Evolutionary conservation across 2,888 invertebrate species (phyloP).

Genomic region (Colostygia pectinataria): DNA sequence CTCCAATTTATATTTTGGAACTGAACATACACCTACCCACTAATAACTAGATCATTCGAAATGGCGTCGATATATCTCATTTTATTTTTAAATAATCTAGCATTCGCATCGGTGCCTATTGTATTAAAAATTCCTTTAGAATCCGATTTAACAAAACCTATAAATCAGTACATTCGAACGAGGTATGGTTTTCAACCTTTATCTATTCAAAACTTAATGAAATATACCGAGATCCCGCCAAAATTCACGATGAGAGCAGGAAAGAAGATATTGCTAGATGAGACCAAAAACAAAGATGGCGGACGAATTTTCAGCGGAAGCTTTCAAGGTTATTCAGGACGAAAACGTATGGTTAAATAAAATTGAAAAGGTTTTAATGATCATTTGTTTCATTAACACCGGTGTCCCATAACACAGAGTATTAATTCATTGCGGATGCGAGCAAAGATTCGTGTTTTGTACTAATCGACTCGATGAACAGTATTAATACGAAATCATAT

Average conservation of each 20-base stretch:
- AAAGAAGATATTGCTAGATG: slow-evolving; percentile 30
- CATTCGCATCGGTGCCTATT: slow-evolving; percentile 21
- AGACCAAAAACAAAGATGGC: slow-evolving; percentile 17
- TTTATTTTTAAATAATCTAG: too few species aligned
- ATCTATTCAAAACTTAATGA: slow-evolving; percentile 41
- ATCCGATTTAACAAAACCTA: slow-evolving; percentile 26
- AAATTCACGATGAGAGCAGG: slow-evolving; percentile 28
- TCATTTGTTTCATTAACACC: too few species aligned
- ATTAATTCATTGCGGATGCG: too few species aligned
- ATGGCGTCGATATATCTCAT: slow-evolving; percentile 17
- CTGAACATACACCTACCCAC: too few species aligned
- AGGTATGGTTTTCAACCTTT: slow-evolving; percentile 36
- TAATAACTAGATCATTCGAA: too few species aligned
- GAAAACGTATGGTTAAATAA: slow-evolving; percentile 27
- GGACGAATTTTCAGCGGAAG: slow-evolving; percentile 23
- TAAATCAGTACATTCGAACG: slow-evolving; percentile 43
- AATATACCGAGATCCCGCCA: slow-evolving; percentile 41
- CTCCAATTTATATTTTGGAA: too few species aligned
- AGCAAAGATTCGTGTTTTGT: too few species aligned
- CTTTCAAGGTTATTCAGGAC: slow-evolving; percentile 33
- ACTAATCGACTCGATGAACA: too few species aligned
- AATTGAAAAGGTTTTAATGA: too few species aligned
- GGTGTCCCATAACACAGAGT: too few species aligned
- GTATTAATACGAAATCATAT: too few species aligned
- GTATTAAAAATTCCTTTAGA: slow-evolving; percentile 32